phyloP scores from a whole-genome alignment of 2,888 invertebrate species.

The Galerucella calmariensis region DNA sequence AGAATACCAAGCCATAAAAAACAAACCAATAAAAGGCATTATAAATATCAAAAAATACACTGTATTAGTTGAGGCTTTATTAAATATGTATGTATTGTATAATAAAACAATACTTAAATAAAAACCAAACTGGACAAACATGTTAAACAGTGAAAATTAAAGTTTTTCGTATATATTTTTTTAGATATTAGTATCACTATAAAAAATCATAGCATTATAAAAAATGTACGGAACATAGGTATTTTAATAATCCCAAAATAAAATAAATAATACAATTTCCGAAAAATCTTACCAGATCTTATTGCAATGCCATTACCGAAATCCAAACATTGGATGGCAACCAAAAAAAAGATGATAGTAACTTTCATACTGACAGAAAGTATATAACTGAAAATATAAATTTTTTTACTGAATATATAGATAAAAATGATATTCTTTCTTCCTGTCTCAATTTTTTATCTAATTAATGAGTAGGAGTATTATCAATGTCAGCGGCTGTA shows the following conservation, averaged over 20 bases:
- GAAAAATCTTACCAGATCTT: slow-evolving; percentile 31
- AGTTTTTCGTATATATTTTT: too few species aligned
- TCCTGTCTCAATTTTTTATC: slow-evolving; percentile 26
- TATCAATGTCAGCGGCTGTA: slow-evolving; percentile 13
- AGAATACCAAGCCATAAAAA: too few species aligned
- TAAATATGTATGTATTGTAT: too few species aligned
- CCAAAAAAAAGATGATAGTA: slow-evolving; percentile 26
- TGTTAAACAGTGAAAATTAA: too few species aligned
- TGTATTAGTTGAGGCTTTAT: too few species aligned
- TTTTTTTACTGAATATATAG: background rate
- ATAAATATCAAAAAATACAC: too few species aligned
- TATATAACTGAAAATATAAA: background rate
- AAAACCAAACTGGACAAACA: too few species aligned
- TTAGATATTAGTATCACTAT: too few species aligned
- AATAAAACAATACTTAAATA: too few species aligned
- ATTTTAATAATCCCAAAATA: background rate
- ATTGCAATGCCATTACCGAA: slow-evolving; percentile 26
- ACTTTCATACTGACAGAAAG: slow-evolving; percentile 25
- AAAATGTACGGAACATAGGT: background rate
- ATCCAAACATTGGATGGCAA: slow-evolving; percentile 26
- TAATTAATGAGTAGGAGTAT: slow-evolving; percentile 17
- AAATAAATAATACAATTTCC: background rate
- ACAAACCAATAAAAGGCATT: too few species aligned
- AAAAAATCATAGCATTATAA: background rate
- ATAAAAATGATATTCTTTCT: slow-evolving; percentile 13